phyloP scores from a whole-genome alignment of 2,113 vertebrate genomes.

The Misgurnus anguillicaudatus region DNA sequence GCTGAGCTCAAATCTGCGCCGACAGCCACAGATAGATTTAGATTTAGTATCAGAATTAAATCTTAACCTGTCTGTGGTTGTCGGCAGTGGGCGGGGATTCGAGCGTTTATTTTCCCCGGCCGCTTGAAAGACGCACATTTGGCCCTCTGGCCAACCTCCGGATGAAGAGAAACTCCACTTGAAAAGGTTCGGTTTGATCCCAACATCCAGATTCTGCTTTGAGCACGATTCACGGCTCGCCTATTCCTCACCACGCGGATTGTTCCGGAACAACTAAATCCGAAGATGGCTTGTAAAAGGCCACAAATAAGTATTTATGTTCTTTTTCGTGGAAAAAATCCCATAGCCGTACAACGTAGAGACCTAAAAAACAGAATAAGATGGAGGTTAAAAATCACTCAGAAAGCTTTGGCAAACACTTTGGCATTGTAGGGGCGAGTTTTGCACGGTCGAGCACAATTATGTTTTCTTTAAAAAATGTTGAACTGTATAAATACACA shows the following conservation, averaged over 20 bases:
- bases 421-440: too few species aligned
- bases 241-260: constrained; percentile 23
- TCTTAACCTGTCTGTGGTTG: too few species aligned
- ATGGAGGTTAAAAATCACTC: too few species aligned
- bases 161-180: background rate
- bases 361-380: too few species aligned
- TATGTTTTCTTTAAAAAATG: too few species aligned
- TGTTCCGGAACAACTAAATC: constrained; percentile 27
- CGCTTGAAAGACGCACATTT: constrained; percentile 13
- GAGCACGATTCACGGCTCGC: background rate
- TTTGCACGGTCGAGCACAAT: too few species aligned
- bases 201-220: constrained; percentile 19
- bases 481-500: too few species aligned
- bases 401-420: too few species aligned
- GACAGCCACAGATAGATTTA: constrained; percentile 3
- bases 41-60: background rate
- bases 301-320: constrained; percentile 2
- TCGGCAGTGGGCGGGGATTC: background rate
- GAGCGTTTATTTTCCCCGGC: constrained; percentile 7
- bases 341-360: too few species aligned
- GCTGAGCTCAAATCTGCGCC: background rate
- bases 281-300: constrained; percentile 23
- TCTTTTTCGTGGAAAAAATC: background rate
- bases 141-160: background rate
- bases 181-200: constrained; percentile 22